phyloP scores from a whole-genome alignment of 2,888 invertebrate species.

The Xylota sylvarum region DNA sequence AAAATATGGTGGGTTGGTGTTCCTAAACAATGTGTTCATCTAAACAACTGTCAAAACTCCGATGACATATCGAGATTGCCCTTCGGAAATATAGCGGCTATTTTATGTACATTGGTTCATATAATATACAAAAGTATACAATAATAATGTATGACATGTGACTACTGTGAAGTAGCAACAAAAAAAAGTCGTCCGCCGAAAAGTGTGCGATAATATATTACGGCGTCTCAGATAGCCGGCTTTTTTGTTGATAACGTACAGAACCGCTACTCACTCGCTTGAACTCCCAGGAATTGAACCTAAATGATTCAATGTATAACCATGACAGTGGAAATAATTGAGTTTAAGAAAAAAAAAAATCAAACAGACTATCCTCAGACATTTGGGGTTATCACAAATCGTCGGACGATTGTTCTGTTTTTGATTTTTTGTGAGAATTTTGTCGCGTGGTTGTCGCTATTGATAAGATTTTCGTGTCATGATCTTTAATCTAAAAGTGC shows the following conservation, averaged over 20 bases:
- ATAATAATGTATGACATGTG: background rate
- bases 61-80: no score
- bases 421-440: background rate
- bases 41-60: no score
- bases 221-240: background rate
- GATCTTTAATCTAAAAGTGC: constrained; percentile 5
- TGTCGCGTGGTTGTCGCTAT: constrained; percentile 14
- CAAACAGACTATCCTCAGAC: background rate
- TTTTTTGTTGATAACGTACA: background rate
- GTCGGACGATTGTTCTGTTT: constrained; percentile 12
- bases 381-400: constrained; percentile 15
- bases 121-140: no score
- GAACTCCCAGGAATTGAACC: constrained; percentile 11
- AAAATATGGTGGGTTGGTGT: no score
- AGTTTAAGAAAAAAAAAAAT: background rate
- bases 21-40: no score
- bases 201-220: background rate
- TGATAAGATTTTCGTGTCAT: background rate
- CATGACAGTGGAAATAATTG: no score
- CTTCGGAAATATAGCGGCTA: no score
- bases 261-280: background rate
- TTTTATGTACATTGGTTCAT: no score
- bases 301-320: constrained; percentile 4
- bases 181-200: background rate
- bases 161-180: background rate